Base-by-base conservation (phyloP, 2,888 invertebrate species). In the Notodromas monacha region DNA sequence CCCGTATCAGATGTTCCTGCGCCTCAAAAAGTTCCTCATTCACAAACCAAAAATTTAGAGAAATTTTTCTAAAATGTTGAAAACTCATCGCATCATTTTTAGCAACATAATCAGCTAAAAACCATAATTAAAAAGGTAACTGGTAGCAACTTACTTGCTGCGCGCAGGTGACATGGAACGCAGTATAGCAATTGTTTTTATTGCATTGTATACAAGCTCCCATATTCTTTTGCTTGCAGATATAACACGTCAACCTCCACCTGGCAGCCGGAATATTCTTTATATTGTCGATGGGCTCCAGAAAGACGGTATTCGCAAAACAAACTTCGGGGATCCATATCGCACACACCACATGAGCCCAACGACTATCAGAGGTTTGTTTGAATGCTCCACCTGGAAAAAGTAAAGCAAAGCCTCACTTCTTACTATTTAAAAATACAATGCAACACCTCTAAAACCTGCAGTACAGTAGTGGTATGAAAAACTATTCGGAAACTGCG, bases 171-270 rank as follows among this genome's bases (percentile, higher is more conserved):
- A 96, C 96, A 49, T 96, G 96, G 53, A 96, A 96, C 1, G 92
- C 55, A 5, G 79, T 73, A 47, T 86, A 89, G 47, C 89, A 89
- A 49, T 74, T 84, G 40, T 67, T 69, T 43, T 81, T 74, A 51
- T 89, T 84, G 48, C 92, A 96, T 51, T 96, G 92, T 37, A 96
- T 89, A 45, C 92, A 92, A 0, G 92, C 89, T 3, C 92, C 92
- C 1, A 70, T 69, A 15, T 70, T 69, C 34, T 70, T 61, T 43
- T 77, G 73, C 44, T 79, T 86, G 52, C 92, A 96, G 31, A 96
- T 77, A 50, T 81, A 84, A 47, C 96, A 96, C 1, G 70, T 69
- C n/a, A 96, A 59, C 43, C 73, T 73, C 77, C 86, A 86, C 1
- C 96, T 61, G 1, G 89, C 86, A 4, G 76, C 61, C 3, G 92